Percentiles rank a stretch among this genome's conserved stretches.
Evolutionary conservation across 2,888 invertebrate species (phyloP).

Genomic region (Apodemia hepburni): DNA sequence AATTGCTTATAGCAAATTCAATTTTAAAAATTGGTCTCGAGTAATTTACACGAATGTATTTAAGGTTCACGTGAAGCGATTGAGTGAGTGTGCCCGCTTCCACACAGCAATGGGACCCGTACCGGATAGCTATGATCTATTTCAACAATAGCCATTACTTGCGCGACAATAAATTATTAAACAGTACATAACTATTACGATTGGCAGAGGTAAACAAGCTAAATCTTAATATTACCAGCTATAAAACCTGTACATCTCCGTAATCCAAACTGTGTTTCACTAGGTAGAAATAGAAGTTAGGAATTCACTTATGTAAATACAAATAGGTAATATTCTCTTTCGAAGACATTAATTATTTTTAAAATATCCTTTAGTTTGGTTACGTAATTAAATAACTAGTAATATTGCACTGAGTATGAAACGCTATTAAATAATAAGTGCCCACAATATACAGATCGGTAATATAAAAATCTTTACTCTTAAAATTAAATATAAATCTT

Average conservation of each 20-base stretch:
- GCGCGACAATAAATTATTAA: constrained; percentile 78
- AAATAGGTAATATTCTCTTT: constrained; percentile 76
- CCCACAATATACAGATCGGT: constrained; percentile 67
- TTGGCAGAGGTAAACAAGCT: constrained; percentile 80
- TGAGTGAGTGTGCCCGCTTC: constrained; percentile 32
- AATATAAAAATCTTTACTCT: constrained; percentile 67
- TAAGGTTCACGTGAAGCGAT: constrained; percentile 62
- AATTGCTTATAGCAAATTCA: constrained; percentile 73
- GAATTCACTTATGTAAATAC: constrained; percentile 74
- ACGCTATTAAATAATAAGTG: constrained; percentile 80
- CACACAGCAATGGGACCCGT: constrained; percentile 42
- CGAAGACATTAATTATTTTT: constrained; percentile 72
- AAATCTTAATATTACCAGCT: constrained; percentile 78
- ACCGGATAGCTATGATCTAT: constrained; percentile 78
- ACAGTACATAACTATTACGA: constrained; percentile 77
- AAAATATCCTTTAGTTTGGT: constrained; percentile 81
- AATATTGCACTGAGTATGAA: constrained; percentile 82
- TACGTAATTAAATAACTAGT: constrained; percentile 82
- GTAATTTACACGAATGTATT: constrained; percentile 68
- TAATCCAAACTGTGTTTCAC: constrained; percentile 73
- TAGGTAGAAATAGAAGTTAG: constrained; percentile 65
- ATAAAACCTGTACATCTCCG: constrained; percentile 77
- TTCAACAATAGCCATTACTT: constrained; percentile 73
- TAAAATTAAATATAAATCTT: constrained; percentile 77
- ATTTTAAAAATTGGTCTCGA: constrained; percentile 74